phyloP scores from a whole-genome alignment of 1,140 invertebrate genomes.

The Megalopta genalis region DNA sequence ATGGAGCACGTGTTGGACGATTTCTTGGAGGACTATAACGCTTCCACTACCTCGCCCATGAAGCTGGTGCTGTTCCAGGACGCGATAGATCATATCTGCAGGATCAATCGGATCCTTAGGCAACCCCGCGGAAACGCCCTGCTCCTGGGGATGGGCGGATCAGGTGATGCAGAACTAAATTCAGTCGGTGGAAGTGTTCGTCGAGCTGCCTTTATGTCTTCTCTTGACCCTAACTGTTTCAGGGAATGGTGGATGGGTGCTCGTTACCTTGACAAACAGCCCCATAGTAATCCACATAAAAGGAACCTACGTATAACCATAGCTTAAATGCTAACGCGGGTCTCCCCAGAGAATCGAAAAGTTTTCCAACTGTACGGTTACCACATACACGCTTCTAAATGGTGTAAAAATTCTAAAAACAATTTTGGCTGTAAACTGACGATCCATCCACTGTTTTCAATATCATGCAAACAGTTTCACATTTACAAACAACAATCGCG shows the following conservation, averaged over 20 bases:
- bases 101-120: constrained; percentile 84
- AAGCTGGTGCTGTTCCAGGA: constrained; percentile 86
- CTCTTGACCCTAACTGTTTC: neutral
- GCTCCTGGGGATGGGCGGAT: constrained; percentile 85
- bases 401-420: no score
- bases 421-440: no score
- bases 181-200: neutral
- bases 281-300: neutral
- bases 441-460: no score
- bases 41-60: constrained; percentile 84
- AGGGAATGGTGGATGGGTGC: neutral
- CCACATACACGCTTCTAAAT: no score
- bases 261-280: neutral
- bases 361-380: no score
- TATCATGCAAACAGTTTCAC: no score
- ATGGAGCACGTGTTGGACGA: constrained; percentile 73
- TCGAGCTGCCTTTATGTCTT: neutral
- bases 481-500: no score
- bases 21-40: constrained; percentile 86
- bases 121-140: constrained; percentile 83
- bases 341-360: no score
- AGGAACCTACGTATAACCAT: no score
- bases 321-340: no score
- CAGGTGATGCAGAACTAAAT: constrained; percentile 70
- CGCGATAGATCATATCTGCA: constrained; percentile 84